Evolutionary conservation across 2,797 vertebrate genomes (phyloP).

Genomic region (Melanotaenia maccullochi): DNA sequence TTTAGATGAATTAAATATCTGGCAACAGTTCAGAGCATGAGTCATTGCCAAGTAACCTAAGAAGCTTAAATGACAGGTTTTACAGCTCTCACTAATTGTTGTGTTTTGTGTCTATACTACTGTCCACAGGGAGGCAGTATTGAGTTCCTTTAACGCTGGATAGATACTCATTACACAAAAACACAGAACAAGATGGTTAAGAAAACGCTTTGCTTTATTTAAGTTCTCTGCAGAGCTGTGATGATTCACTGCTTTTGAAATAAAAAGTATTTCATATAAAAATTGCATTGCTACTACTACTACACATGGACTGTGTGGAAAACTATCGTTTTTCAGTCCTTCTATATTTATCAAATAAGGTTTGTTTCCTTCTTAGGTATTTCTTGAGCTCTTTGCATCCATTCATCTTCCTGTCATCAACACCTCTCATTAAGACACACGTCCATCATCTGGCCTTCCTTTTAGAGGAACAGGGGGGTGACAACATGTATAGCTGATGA

Average conservation of each 20-base stretch:
- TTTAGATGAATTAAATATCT: background rate
- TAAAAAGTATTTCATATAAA: background rate
- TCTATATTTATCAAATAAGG: slow-evolving; percentile 72
- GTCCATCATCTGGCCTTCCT: slow-evolving; percentile 54
- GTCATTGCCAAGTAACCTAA: too few relatives aligned
- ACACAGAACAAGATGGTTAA: background rate
- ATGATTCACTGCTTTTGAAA: background rate
- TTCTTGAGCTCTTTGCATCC: slow-evolving; percentile 70
- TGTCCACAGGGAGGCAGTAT: slow-evolving; percentile 55
- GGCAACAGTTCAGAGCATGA: background rate
- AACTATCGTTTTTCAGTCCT: slow-evolving; percentile 25
- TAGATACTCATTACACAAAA: background rate
- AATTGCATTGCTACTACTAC: background rate
- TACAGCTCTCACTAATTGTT: background rate
- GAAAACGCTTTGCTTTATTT: slow-evolving; percentile 5
- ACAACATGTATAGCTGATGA: slow-evolving; percentile 8
- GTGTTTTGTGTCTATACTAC: background rate
- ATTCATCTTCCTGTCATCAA: slow-evolving; percentile 77
- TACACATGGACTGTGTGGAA: background rate
- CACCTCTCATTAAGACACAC: slow-evolving; percentile 45
- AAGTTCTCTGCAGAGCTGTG: background rate
- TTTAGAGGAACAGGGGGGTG: slow-evolving; percentile 43
- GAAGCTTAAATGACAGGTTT: background rate
- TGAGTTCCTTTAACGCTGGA: slow-evolving; percentile 10
- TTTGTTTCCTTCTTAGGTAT: slow-evolving; percentile 65